These are phyloP conservation scores for Deilephila porcellus DNA, from an alignment of 2,888 invertebrate species.

Conservation along the genomic window DNA sequence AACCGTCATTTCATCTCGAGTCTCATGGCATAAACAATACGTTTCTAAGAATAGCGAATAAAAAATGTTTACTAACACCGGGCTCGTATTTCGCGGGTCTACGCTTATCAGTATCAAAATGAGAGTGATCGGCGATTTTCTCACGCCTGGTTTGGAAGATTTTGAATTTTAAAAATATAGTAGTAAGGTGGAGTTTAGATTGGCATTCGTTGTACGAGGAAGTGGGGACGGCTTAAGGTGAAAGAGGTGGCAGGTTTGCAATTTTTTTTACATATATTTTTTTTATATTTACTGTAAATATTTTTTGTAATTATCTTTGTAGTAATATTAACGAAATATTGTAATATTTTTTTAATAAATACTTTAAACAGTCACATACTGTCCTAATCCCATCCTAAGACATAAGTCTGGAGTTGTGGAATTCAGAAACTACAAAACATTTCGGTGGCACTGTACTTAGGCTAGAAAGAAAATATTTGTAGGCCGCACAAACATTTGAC, in stretches of 20 bases:
- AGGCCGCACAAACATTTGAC: too few relatives aligned
- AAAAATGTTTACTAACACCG: conserved; percentile 46
- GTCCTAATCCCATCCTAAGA: too few relatives aligned
- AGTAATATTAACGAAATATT: background rate
- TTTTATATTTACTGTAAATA: background rate
- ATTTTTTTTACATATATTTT: background rate
- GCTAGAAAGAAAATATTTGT: too few relatives aligned
- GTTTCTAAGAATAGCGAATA: conserved; percentile 38
- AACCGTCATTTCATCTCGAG: background rate
- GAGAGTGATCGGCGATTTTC: conserved; percentile 60
- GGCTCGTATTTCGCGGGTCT: conserved; percentile 55
- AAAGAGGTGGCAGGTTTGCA: conserved; percentile 34
- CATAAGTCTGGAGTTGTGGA: too few relatives aligned
- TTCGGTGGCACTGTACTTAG: too few relatives aligned
- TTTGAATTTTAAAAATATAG: conserved; percentile 38
- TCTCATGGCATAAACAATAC: background rate
- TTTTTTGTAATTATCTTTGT: background rate
- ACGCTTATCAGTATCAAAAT: conserved; percentile 54
- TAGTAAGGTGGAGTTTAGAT: conserved; percentile 38
- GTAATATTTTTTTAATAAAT: too few relatives aligned
- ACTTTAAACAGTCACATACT: too few relatives aligned
- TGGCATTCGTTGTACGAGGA: conserved; percentile 36
- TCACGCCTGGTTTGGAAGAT: conserved; percentile 52
- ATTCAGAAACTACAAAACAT: too few relatives aligned
- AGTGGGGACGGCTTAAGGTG: conserved; percentile 34